phyloP scores from a whole-genome alignment of 2,888 invertebrate genomes.

The Tipula vernalis region DNA sequence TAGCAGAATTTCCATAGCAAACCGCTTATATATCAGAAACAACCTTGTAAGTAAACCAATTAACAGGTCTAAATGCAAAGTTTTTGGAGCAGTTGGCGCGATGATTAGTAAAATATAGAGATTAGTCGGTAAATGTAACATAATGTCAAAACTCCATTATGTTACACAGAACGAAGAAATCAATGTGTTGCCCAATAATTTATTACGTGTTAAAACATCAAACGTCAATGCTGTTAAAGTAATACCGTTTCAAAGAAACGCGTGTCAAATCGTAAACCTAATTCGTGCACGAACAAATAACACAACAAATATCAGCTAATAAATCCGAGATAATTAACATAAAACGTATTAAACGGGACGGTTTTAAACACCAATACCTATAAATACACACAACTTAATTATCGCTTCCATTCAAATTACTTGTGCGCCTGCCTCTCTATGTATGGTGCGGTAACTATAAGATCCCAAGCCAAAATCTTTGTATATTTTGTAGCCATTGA shows the following conservation, averaged over 20 bases:
- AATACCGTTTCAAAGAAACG: background rate
- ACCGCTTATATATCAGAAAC: no score
- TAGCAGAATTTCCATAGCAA: no score
- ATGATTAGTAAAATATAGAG: no score
- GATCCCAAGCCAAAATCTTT: background rate
- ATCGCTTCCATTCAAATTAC: background rate
- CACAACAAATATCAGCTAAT: background rate
- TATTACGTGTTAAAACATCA: background rate
- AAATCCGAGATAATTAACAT: background rate
- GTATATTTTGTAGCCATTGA: background rate
- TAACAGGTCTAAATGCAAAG: no score
- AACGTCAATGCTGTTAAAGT: background rate
- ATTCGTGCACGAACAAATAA: background rate
- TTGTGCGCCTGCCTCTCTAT: background rate
- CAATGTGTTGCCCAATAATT: background rate
- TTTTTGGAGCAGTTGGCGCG: no score
- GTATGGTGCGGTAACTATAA: no score
- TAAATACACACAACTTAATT: background rate
- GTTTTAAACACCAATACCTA: background rate
- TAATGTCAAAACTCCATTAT: no score
- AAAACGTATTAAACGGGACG: background rate
- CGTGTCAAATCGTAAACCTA: background rate
- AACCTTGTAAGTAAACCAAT: no score
- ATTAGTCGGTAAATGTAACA: no score
- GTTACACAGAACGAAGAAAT: no score